Percentiles rank a stretch among this genome's conserved stretches.
Evolutionary conservation across 23 tunicate species (phyloP).

Genomic region (Halocynthia roretzi): DNA sequence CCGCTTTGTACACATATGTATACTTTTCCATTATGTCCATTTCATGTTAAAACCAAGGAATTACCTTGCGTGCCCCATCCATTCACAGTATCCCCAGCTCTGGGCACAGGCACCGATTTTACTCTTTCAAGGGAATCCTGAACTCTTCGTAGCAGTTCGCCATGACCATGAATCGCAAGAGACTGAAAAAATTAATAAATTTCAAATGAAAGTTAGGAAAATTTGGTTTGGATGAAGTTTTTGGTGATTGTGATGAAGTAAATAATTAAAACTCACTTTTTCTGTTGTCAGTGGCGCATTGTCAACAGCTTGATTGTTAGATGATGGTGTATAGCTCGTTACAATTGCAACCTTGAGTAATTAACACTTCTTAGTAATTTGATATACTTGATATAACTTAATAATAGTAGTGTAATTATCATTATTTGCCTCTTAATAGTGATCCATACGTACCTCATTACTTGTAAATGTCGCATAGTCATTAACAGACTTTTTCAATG

Average conservation of each 20-base stretch:
- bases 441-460: slow-evolving; percentile 37
- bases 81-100: neutral
- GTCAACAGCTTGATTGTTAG: neutral
- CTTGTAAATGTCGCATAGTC: slow-evolving; percentile 57
- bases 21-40: neutral
- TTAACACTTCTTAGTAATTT: neutral
- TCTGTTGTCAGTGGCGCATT: neutral
- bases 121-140: neutral
- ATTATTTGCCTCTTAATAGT: too few species aligned
- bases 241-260: too few species aligned
- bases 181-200: neutral
- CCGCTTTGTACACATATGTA: neutral
- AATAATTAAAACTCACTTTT: neutral
- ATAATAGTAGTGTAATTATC: too few species aligned
- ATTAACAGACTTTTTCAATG: slow-evolving; percentile 52
- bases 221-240: too few species aligned
- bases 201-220: neutral
- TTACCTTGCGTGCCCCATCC: neutral
- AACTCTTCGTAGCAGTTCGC: slow-evolving; percentile 2
- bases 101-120: neutral
- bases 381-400: too few species aligned
- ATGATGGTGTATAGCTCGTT: neutral
- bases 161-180: slow-evolving; percentile 22
- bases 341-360: slow-evolving; percentile 3
- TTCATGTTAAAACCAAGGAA: neutral